These are phyloP conservation scores for Cheilosia scutellata DNA, from an alignment of 2,888 invertebrate species.

Conservation along the genomic window DNA sequence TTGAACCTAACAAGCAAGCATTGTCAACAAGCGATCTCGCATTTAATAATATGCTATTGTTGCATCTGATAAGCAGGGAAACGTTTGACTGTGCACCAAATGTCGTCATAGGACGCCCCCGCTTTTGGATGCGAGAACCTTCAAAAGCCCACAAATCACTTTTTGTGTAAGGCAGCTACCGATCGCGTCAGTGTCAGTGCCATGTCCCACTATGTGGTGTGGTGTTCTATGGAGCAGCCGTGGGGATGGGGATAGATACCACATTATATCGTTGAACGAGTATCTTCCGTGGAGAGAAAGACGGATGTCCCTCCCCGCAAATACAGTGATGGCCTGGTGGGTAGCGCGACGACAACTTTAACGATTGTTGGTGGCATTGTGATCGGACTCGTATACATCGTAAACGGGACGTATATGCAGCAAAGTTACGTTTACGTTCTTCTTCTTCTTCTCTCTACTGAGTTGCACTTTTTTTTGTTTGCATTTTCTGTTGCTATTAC, in stretches of 20 bases:
- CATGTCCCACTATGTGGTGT: conserved; percentile 10
- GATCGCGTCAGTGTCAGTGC: conserved; percentile 31
- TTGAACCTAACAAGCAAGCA: conserved; percentile 30
- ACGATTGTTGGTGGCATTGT: conserved; percentile 52
- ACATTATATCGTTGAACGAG: background rate
- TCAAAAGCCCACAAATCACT: conserved; percentile 63
- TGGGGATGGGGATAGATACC: conserved; percentile 5
- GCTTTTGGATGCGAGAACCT: conserved; percentile 26
- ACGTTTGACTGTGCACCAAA: conserved; percentile 13
- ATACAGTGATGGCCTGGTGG: conserved; percentile 47
- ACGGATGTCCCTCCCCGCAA: conserved; percentile 24
- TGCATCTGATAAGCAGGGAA: conserved; percentile 39
- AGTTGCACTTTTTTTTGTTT: conserved; percentile 37
- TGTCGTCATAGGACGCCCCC: conserved; percentile 68
- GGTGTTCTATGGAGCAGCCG: background rate
- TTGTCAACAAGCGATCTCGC: conserved; percentile 24
- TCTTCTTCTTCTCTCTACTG: conserved; percentile 18
- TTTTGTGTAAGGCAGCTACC: conserved; percentile 35
- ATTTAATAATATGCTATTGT: conserved; percentile 22
- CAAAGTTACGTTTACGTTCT: conserved; percentile 59
- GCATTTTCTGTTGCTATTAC: conserved; percentile 61
- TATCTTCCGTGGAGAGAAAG: background rate
- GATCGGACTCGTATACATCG: conserved; percentile 1
- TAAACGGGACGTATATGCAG: conserved; percentile 41
- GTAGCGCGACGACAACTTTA: conserved; percentile 31